These are phyloP conservation scores for Idris sp. DNA, from an alignment of 1,140 invertebrate species.

Conservation along the genomic window DNA sequence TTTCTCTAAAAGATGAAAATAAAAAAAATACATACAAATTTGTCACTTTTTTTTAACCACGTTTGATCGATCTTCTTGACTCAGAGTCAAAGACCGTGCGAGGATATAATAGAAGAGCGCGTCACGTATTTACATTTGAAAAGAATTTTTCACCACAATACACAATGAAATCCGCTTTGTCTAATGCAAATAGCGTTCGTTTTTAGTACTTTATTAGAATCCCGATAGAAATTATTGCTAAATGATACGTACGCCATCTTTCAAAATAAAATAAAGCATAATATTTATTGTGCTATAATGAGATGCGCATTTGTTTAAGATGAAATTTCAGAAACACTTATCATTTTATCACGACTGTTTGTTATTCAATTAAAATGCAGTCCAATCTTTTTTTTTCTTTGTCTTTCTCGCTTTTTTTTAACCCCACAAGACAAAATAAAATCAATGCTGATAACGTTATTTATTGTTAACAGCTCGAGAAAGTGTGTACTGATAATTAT, in stretches of 20 bases:
- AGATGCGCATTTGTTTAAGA: constrained; percentile 1
- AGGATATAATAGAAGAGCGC: constrained; percentile 36
- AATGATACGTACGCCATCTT: constrained; percentile 1
- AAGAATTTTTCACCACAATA: constrained; percentile 43
- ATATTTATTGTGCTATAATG: no score
- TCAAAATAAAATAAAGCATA: no score
- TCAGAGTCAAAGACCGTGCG: constrained; percentile 51
- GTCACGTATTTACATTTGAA: constrained; percentile 46
- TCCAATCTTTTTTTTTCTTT: constrained; percentile 16
- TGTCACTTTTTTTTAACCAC: not conserved
- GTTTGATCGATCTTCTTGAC: constrained; percentile 45
- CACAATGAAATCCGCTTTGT: constrained; percentile 42
- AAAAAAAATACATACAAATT: no score
- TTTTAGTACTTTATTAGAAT: constrained; percentile 40
- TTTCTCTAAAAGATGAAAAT: no score
- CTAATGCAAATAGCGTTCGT: constrained; percentile 42
- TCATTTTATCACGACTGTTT: constrained; percentile 25
- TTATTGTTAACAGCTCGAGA: constrained; percentile 27
- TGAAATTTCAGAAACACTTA: constrained; percentile 5
- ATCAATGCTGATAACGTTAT: constrained; percentile 42
- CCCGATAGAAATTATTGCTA: constrained; percentile 28
- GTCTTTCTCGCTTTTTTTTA: no score
- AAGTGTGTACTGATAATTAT: constrained; percentile 12
- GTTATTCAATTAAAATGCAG: constrained; percentile 14
- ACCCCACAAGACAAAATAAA: constrained; percentile 35